Evolutionary conservation across 1,140 invertebrate species (phyloP).

Genomic region (Bombus breviceps): DNA sequence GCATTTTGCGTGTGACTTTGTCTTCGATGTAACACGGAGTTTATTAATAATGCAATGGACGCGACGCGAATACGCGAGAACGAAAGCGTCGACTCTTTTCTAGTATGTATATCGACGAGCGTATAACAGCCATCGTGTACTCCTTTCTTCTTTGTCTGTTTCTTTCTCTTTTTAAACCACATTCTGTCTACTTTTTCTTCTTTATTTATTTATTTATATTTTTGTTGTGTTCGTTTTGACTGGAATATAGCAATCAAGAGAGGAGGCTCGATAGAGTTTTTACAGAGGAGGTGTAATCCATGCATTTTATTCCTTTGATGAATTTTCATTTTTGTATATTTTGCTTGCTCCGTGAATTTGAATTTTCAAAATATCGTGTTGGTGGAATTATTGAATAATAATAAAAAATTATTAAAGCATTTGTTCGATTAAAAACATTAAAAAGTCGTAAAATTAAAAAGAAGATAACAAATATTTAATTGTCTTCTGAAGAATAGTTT

Average conservation of each 20-base stretch:
- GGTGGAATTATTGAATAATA: too few species aligned
- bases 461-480: neutral
- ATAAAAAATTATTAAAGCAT: too few species aligned
- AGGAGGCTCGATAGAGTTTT: too few species aligned
- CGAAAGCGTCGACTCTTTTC: neutral
- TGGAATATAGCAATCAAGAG: neutral
- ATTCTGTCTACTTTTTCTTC: neutral
- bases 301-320: neutral
- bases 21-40: constrained; percentile 66
- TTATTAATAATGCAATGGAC: constrained; percentile 74
- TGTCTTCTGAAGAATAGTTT: neutral
- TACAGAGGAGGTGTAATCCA: neutral
- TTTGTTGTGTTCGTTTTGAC: neutral
- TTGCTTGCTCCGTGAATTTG: neutral
- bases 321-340: too few species aligned
- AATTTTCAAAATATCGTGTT: neutral
- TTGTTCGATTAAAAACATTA: too few species aligned
- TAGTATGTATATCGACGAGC: neutral
- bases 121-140: neutral
- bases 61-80: constrained; percentile 23
- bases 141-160: neutral
- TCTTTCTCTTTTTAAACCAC: neutral
- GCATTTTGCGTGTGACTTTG: constrained; percentile 73
- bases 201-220: neutral
- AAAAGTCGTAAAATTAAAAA: neutral